phyloP scores from a whole-genome alignment of 2,113 vertebrate genomes.

The Hirundichthys speculiger region DNA sequence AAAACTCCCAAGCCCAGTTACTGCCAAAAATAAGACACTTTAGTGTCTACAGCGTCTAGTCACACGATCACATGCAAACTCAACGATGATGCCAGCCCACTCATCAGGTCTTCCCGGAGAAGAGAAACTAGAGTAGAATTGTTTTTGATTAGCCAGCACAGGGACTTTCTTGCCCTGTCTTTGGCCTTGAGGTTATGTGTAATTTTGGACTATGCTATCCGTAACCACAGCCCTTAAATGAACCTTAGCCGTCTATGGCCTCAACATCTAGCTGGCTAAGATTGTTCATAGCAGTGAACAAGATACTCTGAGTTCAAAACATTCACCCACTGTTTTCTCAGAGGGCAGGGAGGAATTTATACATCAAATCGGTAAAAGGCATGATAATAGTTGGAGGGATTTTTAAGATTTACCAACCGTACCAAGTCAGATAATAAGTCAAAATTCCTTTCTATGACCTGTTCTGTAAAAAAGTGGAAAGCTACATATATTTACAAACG shows the following conservation, averaged over 20 bases:
- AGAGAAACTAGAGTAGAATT: constrained; percentile 12
- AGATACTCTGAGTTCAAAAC: too few relatives aligned
- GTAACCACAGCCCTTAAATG: constrained; percentile 25
- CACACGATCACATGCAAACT: constrained; percentile 13
- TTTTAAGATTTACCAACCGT: not conserved
- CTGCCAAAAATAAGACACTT: constrained; percentile 3
- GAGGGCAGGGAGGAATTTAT: too few relatives aligned
- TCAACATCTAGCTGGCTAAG: not conserved
- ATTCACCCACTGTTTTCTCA: too few relatives aligned
- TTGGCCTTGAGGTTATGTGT: constrained; percentile 15
- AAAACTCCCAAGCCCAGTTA: not conserved
- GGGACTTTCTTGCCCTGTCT: constrained; percentile 23
- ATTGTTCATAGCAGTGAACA: not conserved
- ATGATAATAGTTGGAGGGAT: too few relatives aligned
- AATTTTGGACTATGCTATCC: constrained; percentile 10
- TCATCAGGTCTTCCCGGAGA: constrained; percentile 30
- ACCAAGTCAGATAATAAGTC: too few relatives aligned
- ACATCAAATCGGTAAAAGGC: too few relatives aligned
- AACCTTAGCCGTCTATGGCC: not conserved
- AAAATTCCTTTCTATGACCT: not conserved
- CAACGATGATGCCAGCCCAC: not conserved
- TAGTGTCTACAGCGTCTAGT: not conserved
- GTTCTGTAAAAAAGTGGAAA: too few relatives aligned
- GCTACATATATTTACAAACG: too few relatives aligned
- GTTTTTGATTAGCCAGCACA: not conserved